Evolutionary conservation across 1,140 invertebrate species (phyloP), one percentile per base, ranked within the genome.

Genomic region (Drosophila nigrodunni): DNA sequence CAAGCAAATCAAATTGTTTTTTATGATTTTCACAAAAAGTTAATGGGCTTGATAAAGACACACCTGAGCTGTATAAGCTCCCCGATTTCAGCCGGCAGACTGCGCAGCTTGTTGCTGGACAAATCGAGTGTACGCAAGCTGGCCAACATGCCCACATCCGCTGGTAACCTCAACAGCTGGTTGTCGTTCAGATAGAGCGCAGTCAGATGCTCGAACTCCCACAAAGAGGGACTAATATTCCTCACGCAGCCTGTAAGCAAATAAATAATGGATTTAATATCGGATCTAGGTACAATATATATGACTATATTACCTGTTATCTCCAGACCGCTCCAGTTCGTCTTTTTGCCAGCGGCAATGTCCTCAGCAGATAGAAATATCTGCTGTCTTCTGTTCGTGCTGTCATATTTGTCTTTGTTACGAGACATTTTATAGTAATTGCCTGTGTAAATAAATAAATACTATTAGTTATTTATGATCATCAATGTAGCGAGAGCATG

Each of bases 151-250:
- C 95, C 95, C 78, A 99, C 98, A 91, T 99, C 98, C 37, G 96
- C 93, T 50, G 98, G 98, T 92, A 99, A 94, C 83, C 97, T 95
- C 80, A 96, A 95, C 78, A 99, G 94, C 91, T 95, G 95, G 94
- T 99, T 99, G 94, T 98, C 97, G 93, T 98, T 98, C 82, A 99
- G 94, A 94, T 98, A 99, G 80, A 99, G 94, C 77, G 96, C 96
- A 52, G 98, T 99, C 78, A 99, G 94, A 94, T 99, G 97, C 65
- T 95, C 95, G 91, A 98, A 95, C 91, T 97, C 95, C 96, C 97
- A 99, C 81, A 99, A 93, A 81, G 95, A 95, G 43, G 97, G 96
- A 93, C 97, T 98, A 71, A 99, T 94, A 91, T 98, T 98, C 81
- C 97, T 95, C 85, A 99, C 96, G 94, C 95, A 96, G 93, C 98